These are phyloP conservation scores for Xiphophorus hellerii DNA, from an alignment of 2,113 vertebrate genomes.

Conservation along the genomic window DNA sequence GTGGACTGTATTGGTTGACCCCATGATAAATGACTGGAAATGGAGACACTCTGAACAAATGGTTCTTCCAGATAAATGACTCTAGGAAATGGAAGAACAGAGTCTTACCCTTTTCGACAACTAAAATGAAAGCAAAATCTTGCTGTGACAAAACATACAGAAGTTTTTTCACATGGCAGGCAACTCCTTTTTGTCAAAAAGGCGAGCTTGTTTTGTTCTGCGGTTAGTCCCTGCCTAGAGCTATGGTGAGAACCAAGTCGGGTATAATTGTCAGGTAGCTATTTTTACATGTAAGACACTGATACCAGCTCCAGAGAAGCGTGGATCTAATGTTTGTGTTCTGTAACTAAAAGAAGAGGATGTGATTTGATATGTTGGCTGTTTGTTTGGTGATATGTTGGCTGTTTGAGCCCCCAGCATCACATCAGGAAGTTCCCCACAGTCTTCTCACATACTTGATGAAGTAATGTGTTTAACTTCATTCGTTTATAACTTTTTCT, in stretches of 20 bases:
- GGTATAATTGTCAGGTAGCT: constrained; percentile 69
- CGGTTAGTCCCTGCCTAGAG: constrained; percentile 70
- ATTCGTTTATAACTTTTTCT: background rate
- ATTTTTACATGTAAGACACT: constrained; percentile 52
- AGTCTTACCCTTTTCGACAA: background rate
- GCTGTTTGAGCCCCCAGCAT: constrained; percentile 51
- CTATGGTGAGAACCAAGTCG: constrained; percentile 56
- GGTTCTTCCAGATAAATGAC: background rate
- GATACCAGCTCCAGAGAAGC: constrained; percentile 46
- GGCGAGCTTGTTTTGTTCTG: constrained; percentile 65
- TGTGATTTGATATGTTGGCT: constrained; percentile 56
- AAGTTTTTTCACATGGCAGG: constrained; percentile 4
- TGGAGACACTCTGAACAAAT: background rate
- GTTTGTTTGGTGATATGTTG: constrained; percentile 19
- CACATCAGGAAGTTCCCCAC: constrained; percentile 49
- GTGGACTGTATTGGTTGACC: background rate
- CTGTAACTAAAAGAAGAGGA: constrained; percentile 28
- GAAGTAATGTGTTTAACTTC: background rate
- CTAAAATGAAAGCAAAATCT: background rate
- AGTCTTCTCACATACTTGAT: background rate
- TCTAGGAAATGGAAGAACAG: background rate
- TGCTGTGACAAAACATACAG: background rate
- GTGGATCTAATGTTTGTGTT: constrained; percentile 30
- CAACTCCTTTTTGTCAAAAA: constrained; percentile 57
- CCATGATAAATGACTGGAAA: background rate